Base-by-base conservation (phyloP, 2,888 invertebrate species). In the Epistrophe grossulariae region DNA sequence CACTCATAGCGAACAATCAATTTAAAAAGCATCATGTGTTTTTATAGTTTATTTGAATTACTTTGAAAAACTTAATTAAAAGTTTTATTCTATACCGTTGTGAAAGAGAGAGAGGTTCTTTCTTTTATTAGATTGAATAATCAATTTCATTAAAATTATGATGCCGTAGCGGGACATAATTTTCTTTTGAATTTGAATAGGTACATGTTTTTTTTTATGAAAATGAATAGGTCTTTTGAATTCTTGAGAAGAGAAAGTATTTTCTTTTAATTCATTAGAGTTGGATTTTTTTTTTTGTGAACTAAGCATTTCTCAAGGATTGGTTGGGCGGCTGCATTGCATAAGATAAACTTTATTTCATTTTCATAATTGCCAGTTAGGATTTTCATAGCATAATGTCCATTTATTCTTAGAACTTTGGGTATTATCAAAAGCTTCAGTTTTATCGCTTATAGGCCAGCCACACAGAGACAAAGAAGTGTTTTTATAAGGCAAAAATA, bases 11-110 rank as follows among this genome's bases (percentile, higher is more conserved):
- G 15, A 66, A 60, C 82, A 82, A 82, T 85, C 84, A 64, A 85
- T 78, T 85, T 62, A 35, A 40, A 40, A 43, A 55, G 74, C 73
- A 74, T 62, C 70, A 82, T 70, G 78, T 79, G 73, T 73, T 60
- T 60, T 71, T 43, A 71, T 59, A 64, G 9, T 71, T 78, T 62
- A 82, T 72, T 85, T 60, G 48, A 81, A 78, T 71, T 78, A 78
- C 78, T 79, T 82, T 82, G 45, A 38, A 66, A 66, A 83, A 76
- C 66, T 79, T 76, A 82, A 87, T 87, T 79, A 79, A 83, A 83
- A 87, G 57, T 82, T 82, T 38, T 64, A 59, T 79, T 59, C n/a
- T 38, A 35, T 4, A 15, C 17, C 45, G 28, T 82, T 31, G 31
- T 48, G 66, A 57, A n/a, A 43, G 40, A 43, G 50, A 24, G 19